phyloP scores from a whole-genome alignment of 2,113 vertebrate species.

The Brachypodius melanocephalos region DNA sequence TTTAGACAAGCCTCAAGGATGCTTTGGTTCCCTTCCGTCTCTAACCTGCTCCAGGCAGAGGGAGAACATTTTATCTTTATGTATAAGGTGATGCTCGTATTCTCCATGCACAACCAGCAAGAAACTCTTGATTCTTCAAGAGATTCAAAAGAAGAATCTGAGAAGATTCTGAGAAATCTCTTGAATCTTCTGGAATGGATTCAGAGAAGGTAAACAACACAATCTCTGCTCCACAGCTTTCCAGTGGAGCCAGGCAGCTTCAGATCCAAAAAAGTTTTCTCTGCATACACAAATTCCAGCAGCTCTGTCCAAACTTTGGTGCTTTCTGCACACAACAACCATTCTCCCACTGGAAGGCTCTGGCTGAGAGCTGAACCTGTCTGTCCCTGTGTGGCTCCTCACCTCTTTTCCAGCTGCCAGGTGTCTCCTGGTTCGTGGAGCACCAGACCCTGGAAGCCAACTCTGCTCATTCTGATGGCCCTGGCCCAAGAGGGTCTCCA shows the following conservation, averaged over 20 bases:
- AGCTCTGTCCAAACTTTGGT: neutral
- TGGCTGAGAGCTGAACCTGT: neutral
- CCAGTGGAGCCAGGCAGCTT: neutral
- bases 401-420: neutral
- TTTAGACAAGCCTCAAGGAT: neutral
- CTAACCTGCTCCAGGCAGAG: neutral
- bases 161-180: neutral
- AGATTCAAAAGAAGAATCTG: too few relatives aligned
- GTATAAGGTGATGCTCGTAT: neutral
- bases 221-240: neutral
- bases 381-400: neutral
- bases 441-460: neutral
- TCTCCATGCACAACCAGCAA: neutral
- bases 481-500: neutral
- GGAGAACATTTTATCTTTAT: neutral
- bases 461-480: neutral
- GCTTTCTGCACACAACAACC: neutral
- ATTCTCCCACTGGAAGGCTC: neutral
- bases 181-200: neutral
- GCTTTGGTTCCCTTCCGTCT: neutral
- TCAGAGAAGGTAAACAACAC: neutral
- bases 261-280: fast-evolving
- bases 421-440: neutral
- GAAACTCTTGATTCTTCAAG: neutral
- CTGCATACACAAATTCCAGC: fast-evolving